These are phyloP conservation scores for Drosophila carrolli DNA, from an alignment of 1,140 invertebrate genomes.

Conservation along the genomic window DNA sequence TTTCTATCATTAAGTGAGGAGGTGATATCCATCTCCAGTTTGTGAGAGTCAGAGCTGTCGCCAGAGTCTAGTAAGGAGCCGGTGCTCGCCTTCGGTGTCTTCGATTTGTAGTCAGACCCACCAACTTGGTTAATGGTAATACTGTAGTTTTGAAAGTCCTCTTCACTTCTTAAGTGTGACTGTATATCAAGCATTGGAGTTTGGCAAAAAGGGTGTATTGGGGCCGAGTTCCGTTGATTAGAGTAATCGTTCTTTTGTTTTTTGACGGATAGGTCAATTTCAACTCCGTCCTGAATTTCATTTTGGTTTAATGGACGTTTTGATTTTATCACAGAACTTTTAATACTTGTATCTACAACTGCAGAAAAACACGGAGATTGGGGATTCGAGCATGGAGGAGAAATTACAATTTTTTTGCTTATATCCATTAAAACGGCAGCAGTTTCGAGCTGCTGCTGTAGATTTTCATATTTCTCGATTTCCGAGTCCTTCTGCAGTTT, in stretches of 20 bases:
- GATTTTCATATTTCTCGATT: conserved; percentile 69
- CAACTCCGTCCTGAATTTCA: conserved; percentile 68
- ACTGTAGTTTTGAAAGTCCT: conserved; percentile 65
- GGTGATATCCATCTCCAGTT: conserved; percentile 80
- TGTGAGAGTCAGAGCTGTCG: conserved; percentile 80
- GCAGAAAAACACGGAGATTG: conserved; percentile 79
- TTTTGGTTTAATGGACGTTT: conserved; percentile 76
- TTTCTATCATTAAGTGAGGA: conserved; percentile 70
- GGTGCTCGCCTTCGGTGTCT: conserved; percentile 40
- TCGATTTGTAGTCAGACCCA: conserved; percentile 51
- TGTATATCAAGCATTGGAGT: conserved; percentile 63
- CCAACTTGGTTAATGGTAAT: conserved; percentile 64
- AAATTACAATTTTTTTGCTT: conserved; percentile 84
- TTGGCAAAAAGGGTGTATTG: conserved; percentile 54
- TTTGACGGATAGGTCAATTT: conserved; percentile 83
- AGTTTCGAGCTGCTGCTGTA: conserved; percentile 83
- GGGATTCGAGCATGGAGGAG: conserved; percentile 82
- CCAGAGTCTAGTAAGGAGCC: conserved; percentile 61
- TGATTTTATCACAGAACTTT: conserved; percentile 84
- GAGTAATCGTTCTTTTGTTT: conserved; percentile 63
- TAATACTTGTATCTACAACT: conserved; percentile 79
- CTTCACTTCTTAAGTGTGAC: conserved; percentile 45
- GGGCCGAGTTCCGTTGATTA: conserved; percentile 47
- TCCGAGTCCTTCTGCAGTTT: conserved; percentile 42
- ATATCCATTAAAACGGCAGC: conserved; percentile 84